Evolutionary conservation across 2,797 vertebrate species (phyloP).

Genomic region (Tokudaia muenninki): DNA sequence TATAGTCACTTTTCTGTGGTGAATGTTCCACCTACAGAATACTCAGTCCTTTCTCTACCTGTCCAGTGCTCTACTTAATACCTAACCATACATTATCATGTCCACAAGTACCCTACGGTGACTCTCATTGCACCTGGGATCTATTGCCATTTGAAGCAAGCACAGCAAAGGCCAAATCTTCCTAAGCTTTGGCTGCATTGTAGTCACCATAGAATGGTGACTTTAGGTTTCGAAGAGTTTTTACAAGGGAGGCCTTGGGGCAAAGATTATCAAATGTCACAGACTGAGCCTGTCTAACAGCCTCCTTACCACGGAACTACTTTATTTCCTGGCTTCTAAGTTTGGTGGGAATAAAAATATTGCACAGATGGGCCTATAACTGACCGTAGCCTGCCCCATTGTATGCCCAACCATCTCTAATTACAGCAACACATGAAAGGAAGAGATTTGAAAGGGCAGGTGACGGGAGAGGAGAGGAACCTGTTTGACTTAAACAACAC

Average conservation of each 20-base stretch:
- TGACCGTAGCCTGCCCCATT: slow-evolving; percentile 96
- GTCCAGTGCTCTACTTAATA: slow-evolving; percentile 82
- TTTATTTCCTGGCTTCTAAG: slow-evolving; percentile 82
- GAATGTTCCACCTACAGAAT: slow-evolving; percentile 41
- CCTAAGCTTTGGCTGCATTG: slow-evolving; percentile 86
- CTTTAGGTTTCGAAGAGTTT: slow-evolving; percentile 73
- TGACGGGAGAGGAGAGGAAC: slow-evolving; percentile 98
- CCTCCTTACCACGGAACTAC: slow-evolving; percentile 74
- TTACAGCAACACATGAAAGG: slow-evolving; percentile 92
- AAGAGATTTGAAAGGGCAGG: slow-evolving; percentile 94
- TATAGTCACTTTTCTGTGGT: neutral
- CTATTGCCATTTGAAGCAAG: slow-evolving; percentile 75
- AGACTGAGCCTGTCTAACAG: slow-evolving; percentile 81
- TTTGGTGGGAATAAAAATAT: slow-evolving; percentile 91
- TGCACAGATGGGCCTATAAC: slow-evolving; percentile 97
- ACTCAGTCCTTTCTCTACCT: neutral
- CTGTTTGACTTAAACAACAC: slow-evolving; percentile 95
- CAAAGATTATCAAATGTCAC: slow-evolving; percentile 80
- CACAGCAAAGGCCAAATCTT: slow-evolving; percentile 85
- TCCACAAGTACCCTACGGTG: slow-evolving; percentile 71
- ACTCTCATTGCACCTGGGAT: slow-evolving; percentile 86
- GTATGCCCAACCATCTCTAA: slow-evolving; percentile 98
- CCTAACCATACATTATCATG: slow-evolving; percentile 76
- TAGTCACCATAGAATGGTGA: slow-evolving; percentile 68
- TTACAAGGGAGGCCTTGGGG: slow-evolving; percentile 71